Conservation (phyloP, 2,888 invertebrate genomes). For the Fragum sueziense region DNA sequence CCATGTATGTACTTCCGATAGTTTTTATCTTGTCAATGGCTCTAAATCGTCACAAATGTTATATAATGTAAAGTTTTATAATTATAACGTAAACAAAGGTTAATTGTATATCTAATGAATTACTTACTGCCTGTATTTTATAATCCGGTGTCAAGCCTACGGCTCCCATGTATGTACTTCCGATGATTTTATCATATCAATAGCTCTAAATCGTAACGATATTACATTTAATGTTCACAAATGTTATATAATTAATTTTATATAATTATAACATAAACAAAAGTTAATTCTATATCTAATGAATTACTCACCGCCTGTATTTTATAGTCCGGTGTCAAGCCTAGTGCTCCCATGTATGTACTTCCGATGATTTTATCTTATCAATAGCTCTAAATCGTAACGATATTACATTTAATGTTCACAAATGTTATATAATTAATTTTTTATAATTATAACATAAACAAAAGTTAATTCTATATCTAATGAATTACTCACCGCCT, state of each 20-base stretch:
- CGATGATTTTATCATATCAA: constrained; percentile 94
- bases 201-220: neutral
- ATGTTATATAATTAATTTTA: too few species aligned
- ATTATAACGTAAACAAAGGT: too few species aligned
- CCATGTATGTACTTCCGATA: constrained; percentile 96
- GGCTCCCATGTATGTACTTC: constrained; percentile 96
- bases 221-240: constrained; percentile 93
- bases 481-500: constrained; percentile 58
- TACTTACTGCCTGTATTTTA: constrained; percentile 69
- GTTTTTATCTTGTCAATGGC: constrained; percentile 97
- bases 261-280: too few species aligned
- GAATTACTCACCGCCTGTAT: constrained; percentile 67
- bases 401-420: constrained; percentile 90
- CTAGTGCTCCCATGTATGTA: constrained; percentile 96
- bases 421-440: too few species aligned
- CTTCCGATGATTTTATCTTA: constrained; percentile 97
- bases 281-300: neutral
- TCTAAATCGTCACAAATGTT: too few species aligned
- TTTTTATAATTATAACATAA: too few species aligned
- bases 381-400: constrained; percentile 92
- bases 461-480: neutral
- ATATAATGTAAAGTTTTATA: too few species aligned
- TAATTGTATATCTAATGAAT: neutral
- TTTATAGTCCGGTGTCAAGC: constrained; percentile 90
- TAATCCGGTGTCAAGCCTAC: constrained; percentile 93